A percentile compares a stretch with the other conserved stretches of the same genome.
Conservation (phyloP, 2,888 invertebrate species). For the Drosophila fungiperda region DNA sequence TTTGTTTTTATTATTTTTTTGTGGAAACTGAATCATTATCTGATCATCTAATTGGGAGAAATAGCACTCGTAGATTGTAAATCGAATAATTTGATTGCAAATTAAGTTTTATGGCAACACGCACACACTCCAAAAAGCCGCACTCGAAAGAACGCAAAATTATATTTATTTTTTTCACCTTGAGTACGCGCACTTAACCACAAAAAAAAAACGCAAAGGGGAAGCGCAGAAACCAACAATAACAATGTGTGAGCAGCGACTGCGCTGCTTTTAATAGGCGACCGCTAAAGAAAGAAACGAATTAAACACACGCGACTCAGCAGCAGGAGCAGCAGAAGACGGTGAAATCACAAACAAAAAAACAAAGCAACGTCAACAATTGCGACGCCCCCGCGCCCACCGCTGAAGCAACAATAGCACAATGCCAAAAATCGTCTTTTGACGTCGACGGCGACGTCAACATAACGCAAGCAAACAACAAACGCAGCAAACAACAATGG, state of each 20-base stretch:
- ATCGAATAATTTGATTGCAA: conserved; percentile 66
- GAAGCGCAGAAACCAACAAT: conserved; percentile 59
- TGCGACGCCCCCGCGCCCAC: conserved; percentile 48
- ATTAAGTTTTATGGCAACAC: conserved; percentile 57
- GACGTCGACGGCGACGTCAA: conserved; percentile 27
- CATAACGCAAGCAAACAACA: conserved; percentile 55
- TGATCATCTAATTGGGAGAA: conserved; percentile 32
- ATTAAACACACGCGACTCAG: conserved; percentile 54
- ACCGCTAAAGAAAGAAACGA: conserved; percentile 24
- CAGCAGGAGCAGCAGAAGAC: conserved; percentile 42
- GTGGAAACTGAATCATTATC: conserved; percentile 36
- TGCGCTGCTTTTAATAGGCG: conserved; percentile 55
- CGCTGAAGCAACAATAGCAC: conserved; percentile 15
- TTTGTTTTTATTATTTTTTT: not conserved
- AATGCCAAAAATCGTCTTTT: conserved; percentile 56
- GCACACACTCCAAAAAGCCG: conserved; percentile 49
- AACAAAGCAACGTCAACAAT: conserved; percentile 45
- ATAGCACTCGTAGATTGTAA: conserved; percentile 41
- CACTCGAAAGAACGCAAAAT: conserved; percentile 72
- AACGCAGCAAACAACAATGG: conserved; percentile 51
- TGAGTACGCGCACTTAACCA: conserved; percentile 74
- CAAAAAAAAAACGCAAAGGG: conserved; percentile 55
- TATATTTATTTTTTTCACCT: conserved; percentile 63
- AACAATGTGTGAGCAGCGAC: conserved; percentile 61
- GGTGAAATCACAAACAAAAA: conserved; percentile 32